Percentiles rank a stretch among this genome's conserved stretches.
Evolutionary conservation across 92 coral and sea anemone genomes (phyloP).

Genomic region (Zoanthus solanderi): DNA sequence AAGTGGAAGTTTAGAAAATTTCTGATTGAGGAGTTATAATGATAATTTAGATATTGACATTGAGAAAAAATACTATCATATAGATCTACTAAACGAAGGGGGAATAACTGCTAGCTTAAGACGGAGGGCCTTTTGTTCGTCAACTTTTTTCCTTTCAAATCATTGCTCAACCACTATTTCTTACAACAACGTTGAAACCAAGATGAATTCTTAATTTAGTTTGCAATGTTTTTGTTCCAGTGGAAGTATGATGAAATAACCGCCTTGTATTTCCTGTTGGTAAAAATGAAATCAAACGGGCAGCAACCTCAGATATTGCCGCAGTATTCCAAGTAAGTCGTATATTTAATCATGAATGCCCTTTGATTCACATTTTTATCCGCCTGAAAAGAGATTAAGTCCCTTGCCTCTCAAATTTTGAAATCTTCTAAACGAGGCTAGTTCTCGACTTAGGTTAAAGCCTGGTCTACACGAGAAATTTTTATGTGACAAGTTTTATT

Average conservation of each 20-base stretch:
- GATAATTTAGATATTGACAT: too few relatives aligned
- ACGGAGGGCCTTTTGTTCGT: neutral
- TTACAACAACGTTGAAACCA: neutral
- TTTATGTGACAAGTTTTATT: too few relatives aligned
- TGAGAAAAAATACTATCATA: too few relatives aligned
- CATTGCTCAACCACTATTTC: too few relatives aligned
- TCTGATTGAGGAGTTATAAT: too few relatives aligned
- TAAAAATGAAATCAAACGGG: slow-evolving; percentile 86
- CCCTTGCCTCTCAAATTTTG: neutral
- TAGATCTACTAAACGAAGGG: too few relatives aligned
- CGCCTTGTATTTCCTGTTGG: slow-evolving; percentile 84
- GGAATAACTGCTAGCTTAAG: neutral
- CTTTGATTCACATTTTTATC: neutral
- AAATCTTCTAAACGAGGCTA: too few relatives aligned
- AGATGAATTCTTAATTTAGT: neutral
- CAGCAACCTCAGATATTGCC: slow-evolving; percentile 76
- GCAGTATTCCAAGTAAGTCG: slow-evolving; percentile 80
- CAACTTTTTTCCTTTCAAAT: too few relatives aligned
- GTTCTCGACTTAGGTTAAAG: too few relatives aligned
- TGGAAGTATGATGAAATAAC: slow-evolving; percentile 89
- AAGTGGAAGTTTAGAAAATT: too few relatives aligned
- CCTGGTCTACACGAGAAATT: too few relatives aligned
- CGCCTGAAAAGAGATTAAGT: neutral
- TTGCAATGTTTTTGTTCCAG: slow-evolving; percentile 52
- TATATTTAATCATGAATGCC: neutral